These are phyloP conservation scores for Leucozona laternaria DNA, from an alignment of 2,888 invertebrate species.

Conservation along the genomic window DNA sequence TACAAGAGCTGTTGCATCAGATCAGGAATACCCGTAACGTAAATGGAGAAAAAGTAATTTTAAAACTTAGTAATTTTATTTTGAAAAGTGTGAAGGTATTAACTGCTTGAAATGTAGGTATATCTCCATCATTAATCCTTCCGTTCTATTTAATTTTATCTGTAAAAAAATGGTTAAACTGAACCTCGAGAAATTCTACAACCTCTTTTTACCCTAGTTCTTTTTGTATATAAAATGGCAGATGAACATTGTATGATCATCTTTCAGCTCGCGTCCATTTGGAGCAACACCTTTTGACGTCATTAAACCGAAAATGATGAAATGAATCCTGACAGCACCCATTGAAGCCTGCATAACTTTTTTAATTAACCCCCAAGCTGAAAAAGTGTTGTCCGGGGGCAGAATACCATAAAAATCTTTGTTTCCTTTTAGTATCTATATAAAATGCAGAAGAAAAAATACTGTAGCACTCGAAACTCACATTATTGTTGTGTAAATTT, in stretches of 20 bases:
- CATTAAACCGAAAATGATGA: constrained; percentile 31
- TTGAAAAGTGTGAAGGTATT: background rate
- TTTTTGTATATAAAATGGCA: background rate
- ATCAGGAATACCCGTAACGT: too few relatives aligned
- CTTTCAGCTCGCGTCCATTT: background rate
- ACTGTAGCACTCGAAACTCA: constrained; percentile 46
- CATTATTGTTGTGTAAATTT: constrained; percentile 53
- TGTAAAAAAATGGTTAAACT: background rate
- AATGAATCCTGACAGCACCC: constrained; percentile 42
- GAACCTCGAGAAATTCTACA: background rate
- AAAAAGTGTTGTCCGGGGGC: background rate
- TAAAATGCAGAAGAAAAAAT: background rate
- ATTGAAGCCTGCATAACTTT: constrained; percentile 57
- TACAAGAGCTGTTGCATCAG: too few relatives aligned
- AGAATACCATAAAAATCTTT: constrained; percentile 32
- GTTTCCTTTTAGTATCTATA: background rate
- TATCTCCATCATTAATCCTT: background rate
- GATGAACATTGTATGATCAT: background rate
- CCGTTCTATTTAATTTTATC: background rate
- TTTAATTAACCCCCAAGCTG: constrained; percentile 65
- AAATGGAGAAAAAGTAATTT: background rate
- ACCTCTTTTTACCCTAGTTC: background rate
- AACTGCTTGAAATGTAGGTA: background rate
- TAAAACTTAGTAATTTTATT: background rate
- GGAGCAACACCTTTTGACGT: background rate